phyloP scores from a whole-genome alignment of 2,113 vertebrate genomes.

The Mungos mungo region DNA sequence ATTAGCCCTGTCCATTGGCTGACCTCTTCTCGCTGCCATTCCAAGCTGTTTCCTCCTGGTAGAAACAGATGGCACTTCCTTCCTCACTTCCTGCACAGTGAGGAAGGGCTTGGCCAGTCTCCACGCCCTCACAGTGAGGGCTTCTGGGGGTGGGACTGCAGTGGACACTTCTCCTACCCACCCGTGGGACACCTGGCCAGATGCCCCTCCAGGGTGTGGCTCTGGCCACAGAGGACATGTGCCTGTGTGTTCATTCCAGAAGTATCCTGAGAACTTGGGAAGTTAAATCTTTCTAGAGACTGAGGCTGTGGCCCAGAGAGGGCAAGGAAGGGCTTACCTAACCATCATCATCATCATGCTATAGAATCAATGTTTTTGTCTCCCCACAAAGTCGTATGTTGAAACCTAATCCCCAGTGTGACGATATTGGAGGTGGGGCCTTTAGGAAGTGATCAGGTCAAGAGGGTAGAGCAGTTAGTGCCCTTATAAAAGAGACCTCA shows the following conservation, averaged over 20 bases:
- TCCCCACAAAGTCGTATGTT: neutral
- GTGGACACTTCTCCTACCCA: neutral
- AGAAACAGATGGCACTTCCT: neutral
- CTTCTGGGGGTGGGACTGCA: neutral
- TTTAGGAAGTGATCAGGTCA: neutral
- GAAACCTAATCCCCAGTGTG: neutral
- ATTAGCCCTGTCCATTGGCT: neutral
- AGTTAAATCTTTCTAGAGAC: neutral
- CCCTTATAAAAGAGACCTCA: neutral
- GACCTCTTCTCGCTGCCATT: neutral
- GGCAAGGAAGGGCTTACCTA: neutral
- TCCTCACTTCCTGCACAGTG: no score
- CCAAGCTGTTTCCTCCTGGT: neutral
- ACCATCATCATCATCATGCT: no score
- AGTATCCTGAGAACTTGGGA: neutral
- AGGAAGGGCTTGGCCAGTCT: neutral
- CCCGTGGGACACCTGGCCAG: neutral
- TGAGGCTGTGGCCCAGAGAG: neutral
- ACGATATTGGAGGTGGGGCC: neutral
- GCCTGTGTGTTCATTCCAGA: neutral
- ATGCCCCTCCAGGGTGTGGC: neutral
- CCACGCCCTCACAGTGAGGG: neutral
- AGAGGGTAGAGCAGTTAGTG: no score
- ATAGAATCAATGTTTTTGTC: neutral
- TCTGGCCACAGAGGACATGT: constrained; percentile 1